phyloP scores from a whole-genome alignment of 1,140 invertebrate genomes.

The Pseudoatta argentina region DNA sequence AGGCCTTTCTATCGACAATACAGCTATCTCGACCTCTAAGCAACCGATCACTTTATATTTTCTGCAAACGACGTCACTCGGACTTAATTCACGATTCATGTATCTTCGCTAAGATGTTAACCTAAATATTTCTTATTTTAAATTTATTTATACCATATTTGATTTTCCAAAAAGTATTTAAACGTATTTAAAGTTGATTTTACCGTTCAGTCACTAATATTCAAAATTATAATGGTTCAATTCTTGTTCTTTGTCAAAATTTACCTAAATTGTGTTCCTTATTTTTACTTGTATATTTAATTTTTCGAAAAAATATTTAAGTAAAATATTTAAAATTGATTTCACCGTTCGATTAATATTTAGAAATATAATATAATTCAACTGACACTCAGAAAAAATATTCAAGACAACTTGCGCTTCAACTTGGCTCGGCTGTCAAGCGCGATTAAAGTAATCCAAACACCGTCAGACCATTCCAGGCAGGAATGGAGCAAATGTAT shows the following conservation, averaged over 20 bases:
- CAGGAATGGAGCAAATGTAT: not conserved
- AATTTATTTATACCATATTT: not conserved
- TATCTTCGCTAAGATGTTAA: not conserved
- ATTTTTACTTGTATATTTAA: not conserved
- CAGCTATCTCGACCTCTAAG: slow-evolving; percentile 62
- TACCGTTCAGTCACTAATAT: not conserved
- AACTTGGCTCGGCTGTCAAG: not conserved
- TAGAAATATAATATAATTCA: not conserved
- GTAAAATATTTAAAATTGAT: not conserved
- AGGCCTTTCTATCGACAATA: slow-evolving; percentile 57
- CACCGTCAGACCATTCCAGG: not conserved
- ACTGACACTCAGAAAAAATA: not conserved
- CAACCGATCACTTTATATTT: slow-evolving; percentile 78
- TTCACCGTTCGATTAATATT: not conserved
- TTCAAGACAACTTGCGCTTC: not conserved
- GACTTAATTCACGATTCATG: not conserved
- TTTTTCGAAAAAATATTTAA: not conserved
- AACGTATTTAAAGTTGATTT: not conserved
- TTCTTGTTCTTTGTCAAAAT: not conserved
- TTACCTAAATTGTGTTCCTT: not conserved
- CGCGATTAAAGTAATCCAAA: not conserved
- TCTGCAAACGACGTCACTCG: slow-evolving; percentile 75
- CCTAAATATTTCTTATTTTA: slow-evolving; percentile 4
- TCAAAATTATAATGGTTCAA: no score
- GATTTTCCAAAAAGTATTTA: not conserved